A percentile compares a stretch with the other conserved stretches of the same genome.
These are phyloP conservation scores for Clarias gariepinus DNA, from an alignment of 2,113 vertebrate species.

Conservation along the genomic window DNA sequence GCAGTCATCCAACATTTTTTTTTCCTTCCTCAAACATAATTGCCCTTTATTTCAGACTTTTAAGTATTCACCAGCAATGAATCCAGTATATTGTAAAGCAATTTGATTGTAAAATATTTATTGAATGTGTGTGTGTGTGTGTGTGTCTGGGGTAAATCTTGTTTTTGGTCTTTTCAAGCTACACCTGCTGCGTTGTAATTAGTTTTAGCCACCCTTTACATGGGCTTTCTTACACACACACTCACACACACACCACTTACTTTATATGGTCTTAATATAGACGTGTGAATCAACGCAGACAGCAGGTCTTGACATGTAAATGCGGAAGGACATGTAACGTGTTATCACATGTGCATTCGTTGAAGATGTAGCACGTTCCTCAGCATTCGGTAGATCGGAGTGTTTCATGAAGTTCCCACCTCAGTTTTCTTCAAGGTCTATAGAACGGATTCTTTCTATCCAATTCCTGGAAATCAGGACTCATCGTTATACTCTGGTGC, in stretches of 20 bases:
- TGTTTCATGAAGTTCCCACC: conserved; percentile 22
- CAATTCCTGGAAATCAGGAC: conserved; percentile 9
- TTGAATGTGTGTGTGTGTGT: conserved; percentile 17
- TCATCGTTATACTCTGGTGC: conserved; percentile 53
- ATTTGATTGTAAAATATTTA: background rate
- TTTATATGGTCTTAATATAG: conserved; percentile 65
- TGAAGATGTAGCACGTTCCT: background rate
- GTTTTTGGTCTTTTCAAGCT: conserved; percentile 25
- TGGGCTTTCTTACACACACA: too few relatives aligned
- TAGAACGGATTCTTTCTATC: conserved; percentile 22
- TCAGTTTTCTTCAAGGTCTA: background rate
- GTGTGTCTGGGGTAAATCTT: background rate
- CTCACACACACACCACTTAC: too few relatives aligned
- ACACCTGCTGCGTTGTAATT: conserved; percentile 74
- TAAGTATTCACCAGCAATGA: background rate
- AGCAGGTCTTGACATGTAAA: conserved; percentile 60
- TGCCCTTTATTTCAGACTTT: background rate
- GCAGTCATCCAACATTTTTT: background rate
- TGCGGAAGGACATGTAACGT: conserved; percentile 35
- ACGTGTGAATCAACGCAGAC: conserved; percentile 57
- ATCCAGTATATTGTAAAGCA: background rate
- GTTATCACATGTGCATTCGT: background rate
- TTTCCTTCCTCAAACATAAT: background rate
- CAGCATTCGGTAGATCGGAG: background rate
- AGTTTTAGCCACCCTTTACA: conserved; percentile 65